Conservation (phyloP, 2,113 vertebrate species). For the Panurus biarmicus region DNA sequence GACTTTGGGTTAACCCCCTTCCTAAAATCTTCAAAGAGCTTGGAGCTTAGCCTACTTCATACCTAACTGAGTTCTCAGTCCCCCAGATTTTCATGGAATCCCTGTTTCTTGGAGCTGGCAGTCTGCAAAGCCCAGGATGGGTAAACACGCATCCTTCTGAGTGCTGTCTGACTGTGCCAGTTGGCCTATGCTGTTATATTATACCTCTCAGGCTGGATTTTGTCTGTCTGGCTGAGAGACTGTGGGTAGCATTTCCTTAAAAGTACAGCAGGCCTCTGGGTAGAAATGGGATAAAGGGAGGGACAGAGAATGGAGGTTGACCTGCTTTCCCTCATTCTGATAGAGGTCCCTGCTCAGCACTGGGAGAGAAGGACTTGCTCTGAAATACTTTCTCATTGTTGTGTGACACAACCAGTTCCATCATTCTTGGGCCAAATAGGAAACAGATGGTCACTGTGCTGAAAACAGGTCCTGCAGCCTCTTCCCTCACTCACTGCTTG, state of each 20-base stretch:
- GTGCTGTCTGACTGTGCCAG: not conserved
- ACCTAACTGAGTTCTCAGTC: not conserved
- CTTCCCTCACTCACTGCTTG: not conserved
- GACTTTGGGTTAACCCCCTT: not conserved
- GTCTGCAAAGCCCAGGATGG: not conserved
- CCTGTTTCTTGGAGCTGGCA: not conserved
- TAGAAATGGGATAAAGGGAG: not conserved
- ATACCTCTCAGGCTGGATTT: conserved; percentile 22
- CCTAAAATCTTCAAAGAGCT: not conserved
- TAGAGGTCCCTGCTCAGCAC: not conserved
- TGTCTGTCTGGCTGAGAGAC: not conserved
- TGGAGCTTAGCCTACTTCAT: not conserved
- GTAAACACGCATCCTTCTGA: not conserved
- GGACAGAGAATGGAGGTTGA: not conserved
- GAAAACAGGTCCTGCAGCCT: not conserved
- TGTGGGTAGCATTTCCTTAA: conserved; percentile 44
- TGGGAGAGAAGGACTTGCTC: not conserved
- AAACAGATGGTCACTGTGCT: conserved; percentile 17
- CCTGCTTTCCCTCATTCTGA: not conserved
- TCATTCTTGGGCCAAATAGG: conserved; percentile 10
- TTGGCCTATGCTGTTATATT: not conserved
- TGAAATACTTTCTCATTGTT: not conserved
- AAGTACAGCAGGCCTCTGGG: conserved; percentile 23
- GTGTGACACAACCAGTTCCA: not conserved
- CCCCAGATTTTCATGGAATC: not conserved